phyloP scores from a whole-genome alignment of 2,797 vertebrate species.

The Momotus momota region DNA sequence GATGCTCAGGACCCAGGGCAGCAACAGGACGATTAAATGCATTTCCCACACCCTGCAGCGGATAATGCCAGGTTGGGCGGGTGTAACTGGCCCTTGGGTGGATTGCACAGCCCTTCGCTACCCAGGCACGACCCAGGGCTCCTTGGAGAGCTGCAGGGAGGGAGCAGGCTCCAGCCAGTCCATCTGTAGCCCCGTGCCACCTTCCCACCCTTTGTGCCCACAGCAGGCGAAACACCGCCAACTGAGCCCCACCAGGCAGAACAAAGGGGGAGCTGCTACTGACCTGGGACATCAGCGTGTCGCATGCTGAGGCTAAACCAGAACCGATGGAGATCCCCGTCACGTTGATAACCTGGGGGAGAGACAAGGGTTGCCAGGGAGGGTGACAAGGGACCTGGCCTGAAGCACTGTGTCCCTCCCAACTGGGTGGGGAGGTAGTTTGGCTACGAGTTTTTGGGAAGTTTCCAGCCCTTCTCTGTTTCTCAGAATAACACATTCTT shows the following conservation, averaged over 20 bases:
- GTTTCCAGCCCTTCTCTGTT: neutral
- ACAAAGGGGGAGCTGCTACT: neutral
- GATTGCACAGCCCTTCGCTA: neutral
- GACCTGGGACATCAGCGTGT: constrained; percentile 93
- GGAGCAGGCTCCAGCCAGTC: neutral
- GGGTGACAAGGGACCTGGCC: neutral
- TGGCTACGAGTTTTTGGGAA: neutral
- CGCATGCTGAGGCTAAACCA: constrained; percentile 87
- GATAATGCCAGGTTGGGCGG: neutral
- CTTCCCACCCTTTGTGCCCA: neutral
- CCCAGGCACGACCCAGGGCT: neutral
- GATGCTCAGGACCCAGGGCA: neutral
- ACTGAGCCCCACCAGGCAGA: neutral
- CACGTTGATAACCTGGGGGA: constrained; percentile 83
- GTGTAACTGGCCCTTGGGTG: neutral
- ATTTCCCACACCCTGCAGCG: neutral
- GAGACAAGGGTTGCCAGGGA: neutral
- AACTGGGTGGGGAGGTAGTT: neutral
- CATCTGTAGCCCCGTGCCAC: neutral
- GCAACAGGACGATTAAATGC: neutral
- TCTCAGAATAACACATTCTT: neutral
- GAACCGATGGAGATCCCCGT: constrained; percentile 83
- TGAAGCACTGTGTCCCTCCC: neutral
- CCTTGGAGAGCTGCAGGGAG: neutral
- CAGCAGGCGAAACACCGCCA: neutral